Evolutionary conservation across 1,140 invertebrate species (phyloP), one percentile per base, ranked within the genome.

Genomic region (Contarinia nasturtii): DNA sequence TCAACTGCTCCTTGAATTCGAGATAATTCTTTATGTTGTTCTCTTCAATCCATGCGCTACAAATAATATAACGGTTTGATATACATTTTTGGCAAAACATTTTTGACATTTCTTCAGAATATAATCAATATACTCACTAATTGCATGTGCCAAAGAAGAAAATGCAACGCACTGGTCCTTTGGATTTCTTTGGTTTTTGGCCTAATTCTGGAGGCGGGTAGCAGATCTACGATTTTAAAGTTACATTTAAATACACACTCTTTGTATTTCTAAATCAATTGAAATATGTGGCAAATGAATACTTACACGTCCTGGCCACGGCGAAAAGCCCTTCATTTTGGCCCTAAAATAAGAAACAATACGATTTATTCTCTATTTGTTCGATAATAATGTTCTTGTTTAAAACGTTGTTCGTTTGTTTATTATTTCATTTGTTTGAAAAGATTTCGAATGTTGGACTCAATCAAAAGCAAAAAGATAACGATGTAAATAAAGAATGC

Each of bases 91-190:
- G n/a, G n/a, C n/a, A n/a, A n/a, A n/a, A 7, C 42, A 20, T 14
- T 18, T 44, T 44, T 20, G 18, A 17, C 5, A 44, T 20, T 44
- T n/a, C n/a, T n/a, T n/a, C n/a, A 44, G 12, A 19, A 18, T 3
- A 18, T 37, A 3, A 37, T 15, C 22, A 37, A 2, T n/a, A 5
- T 61, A 82, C 86, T 88, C 73, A 91, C 86, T 85, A 94, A 65
- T 94, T 92, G 54, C 89, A 80, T 33, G 82, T 81, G 44, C 90
- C 90, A 72, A 89, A 94, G 68, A 95, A 94, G 65, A 82, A 92
- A 50, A 94, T 85, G 67, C 86, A 93, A 54, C 88, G 80, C 10
- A 76, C 67, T 46, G 75, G 66, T 8, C 61, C 70, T 42, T 66
- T 67, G 54, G 77, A 80, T 57, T 78, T 79, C 20, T 62, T 63